A percentile compares a stretch with the other conserved stretches of the same genome.
Evolutionary conservation across 2,797 vertebrate species (phyloP).

Genomic region (Xenops minutus): DNA sequence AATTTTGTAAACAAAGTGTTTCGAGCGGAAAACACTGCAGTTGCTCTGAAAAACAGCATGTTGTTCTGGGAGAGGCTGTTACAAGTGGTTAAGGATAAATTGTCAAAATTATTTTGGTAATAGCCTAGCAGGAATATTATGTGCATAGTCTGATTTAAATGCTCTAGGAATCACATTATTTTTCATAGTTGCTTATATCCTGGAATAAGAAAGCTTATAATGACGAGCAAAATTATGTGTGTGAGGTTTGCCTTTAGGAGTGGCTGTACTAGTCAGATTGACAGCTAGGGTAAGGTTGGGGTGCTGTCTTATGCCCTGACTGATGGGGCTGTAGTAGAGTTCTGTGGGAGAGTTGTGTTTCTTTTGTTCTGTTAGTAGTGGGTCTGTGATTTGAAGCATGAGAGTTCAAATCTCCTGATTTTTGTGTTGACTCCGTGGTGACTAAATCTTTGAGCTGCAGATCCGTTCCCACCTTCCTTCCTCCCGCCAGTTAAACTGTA

Average conservation of each 20-base stretch:
- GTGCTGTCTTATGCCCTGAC: neutral
- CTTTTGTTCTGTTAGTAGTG: neutral
- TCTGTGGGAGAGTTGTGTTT: neutral
- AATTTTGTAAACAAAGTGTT: neutral
- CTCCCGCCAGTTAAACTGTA: neutral
- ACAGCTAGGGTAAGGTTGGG: neutral
- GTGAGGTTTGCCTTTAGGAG: neutral
- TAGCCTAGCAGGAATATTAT: neutral
- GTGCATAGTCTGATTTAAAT: neutral
- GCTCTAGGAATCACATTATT: neutral
- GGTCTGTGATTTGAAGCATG: neutral
- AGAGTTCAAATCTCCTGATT: neutral
- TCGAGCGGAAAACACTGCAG: neutral
- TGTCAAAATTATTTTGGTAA: neutral
- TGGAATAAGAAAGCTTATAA: neutral
- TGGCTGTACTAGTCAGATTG: neutral
- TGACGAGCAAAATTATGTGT: accelerated
- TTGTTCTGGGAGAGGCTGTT: neutral
- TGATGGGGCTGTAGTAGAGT: neutral
- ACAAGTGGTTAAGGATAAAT: neutral
- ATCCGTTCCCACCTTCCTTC: neutral
- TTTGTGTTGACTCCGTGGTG: neutral
- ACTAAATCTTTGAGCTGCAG: neutral
- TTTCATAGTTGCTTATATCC: neutral
- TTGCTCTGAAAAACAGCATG: neutral